Evolutionary conservation across 1,140 invertebrate genomes (phyloP).

Genomic region (Tachypleus tridentatus): DNA sequence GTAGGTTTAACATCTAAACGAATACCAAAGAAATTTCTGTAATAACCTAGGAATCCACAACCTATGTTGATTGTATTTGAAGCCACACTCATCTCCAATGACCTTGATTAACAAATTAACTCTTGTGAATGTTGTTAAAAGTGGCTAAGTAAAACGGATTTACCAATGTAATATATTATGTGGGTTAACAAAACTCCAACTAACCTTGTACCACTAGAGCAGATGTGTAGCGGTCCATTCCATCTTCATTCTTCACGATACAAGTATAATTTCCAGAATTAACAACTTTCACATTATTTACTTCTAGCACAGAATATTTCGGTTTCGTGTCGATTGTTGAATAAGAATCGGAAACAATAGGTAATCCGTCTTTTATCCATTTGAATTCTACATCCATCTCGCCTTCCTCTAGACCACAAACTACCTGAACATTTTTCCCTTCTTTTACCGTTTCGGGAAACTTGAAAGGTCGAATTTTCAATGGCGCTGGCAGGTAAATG

Average conservation of each 20-base stretch:
- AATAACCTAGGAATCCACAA: too few relatives aligned
- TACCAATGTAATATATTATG: too few relatives aligned
- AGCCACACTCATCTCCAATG: too few relatives aligned
- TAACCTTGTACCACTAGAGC: constrained; percentile 21
- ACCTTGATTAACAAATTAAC: too few relatives aligned
- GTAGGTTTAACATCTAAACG: too few relatives aligned
- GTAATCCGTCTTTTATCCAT: constrained; percentile 12
- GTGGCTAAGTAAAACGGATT: too few relatives aligned
- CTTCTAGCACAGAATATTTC: constrained; percentile 27
- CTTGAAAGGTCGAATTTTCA: constrained; percentile 13
- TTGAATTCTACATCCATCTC: constrained; percentile 7
- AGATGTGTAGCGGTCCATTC: constrained; percentile 21
- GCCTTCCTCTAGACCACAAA: constrained; percentile 6
- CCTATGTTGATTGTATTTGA: too few relatives aligned
- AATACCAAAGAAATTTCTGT: too few relatives aligned
- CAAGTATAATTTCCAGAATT: constrained; percentile 50
- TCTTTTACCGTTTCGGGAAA: constrained; percentile 14
- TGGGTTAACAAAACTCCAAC: too few relatives aligned
- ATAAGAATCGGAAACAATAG: constrained; percentile 4
- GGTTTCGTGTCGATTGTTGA: constrained; percentile 8
- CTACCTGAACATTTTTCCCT: constrained; percentile 11
- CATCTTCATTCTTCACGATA: constrained; percentile 39
- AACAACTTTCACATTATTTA: constrained; percentile 28
- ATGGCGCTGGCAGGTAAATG: too few relatives aligned
- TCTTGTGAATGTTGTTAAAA: too few relatives aligned